These are phyloP conservation scores for Luscinia megarhynchos DNA, from an alignment of 2,797 vertebrate genomes.

Conservation along the genomic window DNA sequence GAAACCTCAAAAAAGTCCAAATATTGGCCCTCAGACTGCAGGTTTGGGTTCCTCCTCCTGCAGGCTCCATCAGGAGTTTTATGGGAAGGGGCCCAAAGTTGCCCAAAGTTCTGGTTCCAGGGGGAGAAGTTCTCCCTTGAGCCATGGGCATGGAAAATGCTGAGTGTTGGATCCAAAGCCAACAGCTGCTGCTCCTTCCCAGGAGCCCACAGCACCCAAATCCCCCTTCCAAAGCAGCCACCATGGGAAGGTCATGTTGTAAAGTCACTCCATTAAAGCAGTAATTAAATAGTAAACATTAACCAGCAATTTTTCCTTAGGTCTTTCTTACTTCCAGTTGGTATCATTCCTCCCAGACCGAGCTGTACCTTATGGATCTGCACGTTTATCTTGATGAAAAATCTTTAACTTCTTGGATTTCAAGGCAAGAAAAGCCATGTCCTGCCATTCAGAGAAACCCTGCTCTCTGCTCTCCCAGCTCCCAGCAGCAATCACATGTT, in stretches of 20 bases:
- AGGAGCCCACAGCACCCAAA: not conserved
- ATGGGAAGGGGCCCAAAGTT: not conserved
- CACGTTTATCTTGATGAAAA: constrained; percentile 81
- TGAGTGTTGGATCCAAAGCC: rapidly evolving
- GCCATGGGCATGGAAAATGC: not conserved
- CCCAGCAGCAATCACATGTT: constrained; percentile 25
- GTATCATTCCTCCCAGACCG: constrained; percentile 59
- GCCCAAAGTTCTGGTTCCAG: not conserved
- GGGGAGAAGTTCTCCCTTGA: not conserved
- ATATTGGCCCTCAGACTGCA: not conserved
- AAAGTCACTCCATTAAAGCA: constrained; percentile 73
- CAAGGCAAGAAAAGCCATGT: constrained; percentile 65
- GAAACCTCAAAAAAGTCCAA: not conserved
- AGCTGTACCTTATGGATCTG: constrained; percentile 73
- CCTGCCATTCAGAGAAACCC: constrained; percentile 35
- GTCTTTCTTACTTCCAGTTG: constrained; percentile 71
- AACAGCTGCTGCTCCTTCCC: not conserved
- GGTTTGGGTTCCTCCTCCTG: not conserved
- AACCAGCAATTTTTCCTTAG: constrained; percentile 78
- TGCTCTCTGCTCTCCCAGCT: constrained; percentile 28
- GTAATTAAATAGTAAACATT: constrained; percentile 79
- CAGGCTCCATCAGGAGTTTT: not conserved
- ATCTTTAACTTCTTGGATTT: constrained; percentile 72
- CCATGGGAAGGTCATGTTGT: constrained; percentile 65
- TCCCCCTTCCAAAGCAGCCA: constrained; percentile 32